These are phyloP conservation scores for Melipona bicolor DNA, from an alignment of 2,888 invertebrate genomes.

Conservation along the genomic window DNA sequence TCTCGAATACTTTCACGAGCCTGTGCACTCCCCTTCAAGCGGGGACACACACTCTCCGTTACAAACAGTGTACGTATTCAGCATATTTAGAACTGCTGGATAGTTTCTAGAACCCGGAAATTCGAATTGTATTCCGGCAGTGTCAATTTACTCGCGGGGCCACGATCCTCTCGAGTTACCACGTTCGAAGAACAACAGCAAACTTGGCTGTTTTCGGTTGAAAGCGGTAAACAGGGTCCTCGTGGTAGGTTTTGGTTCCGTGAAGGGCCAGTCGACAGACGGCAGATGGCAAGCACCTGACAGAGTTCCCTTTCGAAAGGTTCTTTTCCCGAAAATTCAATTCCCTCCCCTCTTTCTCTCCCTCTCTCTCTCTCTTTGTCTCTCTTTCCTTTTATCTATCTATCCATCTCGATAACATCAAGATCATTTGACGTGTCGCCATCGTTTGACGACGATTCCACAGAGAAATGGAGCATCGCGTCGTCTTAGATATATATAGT, in stretches of 20 bases:
- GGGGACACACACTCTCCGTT: not conserved
- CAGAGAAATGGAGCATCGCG: not conserved
- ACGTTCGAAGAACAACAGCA: slow-evolving; percentile 46
- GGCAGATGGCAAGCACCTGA: slow-evolving; percentile 78
- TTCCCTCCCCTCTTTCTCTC: slow-evolving; percentile 35
- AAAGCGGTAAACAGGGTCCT: slow-evolving; percentile 53
- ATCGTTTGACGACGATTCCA: not conserved
- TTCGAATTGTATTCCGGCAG: slow-evolving; percentile 30
- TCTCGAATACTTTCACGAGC: not conserved
- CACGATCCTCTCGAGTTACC: slow-evolving; percentile 48
- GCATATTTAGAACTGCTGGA: not conserved
- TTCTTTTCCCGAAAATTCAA: slow-evolving; percentile 38
- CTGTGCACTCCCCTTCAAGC: not conserved
- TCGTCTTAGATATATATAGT: not conserved
- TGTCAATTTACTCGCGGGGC: slow-evolving; percentile 39
- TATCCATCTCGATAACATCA: not conserved
- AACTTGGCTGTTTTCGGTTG: slow-evolving; percentile 42
- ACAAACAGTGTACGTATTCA: not conserved
- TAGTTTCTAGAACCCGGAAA: slow-evolving; percentile 43
- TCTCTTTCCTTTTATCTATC: no score
- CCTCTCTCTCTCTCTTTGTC: no score
- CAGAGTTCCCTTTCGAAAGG: slow-evolving; percentile 54
- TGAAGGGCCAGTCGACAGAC: slow-evolving; percentile 52
- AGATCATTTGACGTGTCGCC: slow-evolving; percentile 35
- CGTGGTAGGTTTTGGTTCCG: slow-evolving; percentile 51